These are phyloP conservation scores for Cosmorhoe ocellata DNA, from an alignment of 2,888 invertebrate species.

Conservation along the genomic window DNA sequence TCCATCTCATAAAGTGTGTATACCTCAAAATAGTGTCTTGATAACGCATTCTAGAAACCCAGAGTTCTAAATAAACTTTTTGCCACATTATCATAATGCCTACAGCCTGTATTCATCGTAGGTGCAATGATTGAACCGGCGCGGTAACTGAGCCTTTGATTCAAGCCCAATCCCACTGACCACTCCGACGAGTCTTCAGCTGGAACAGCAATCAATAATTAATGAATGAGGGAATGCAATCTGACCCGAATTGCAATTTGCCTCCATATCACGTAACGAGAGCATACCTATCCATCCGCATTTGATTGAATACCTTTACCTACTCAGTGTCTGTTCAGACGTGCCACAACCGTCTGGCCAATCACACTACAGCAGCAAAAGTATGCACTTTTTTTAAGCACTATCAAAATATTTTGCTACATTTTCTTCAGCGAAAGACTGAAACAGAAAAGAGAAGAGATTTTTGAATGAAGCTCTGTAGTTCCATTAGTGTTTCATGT, in stretches of 20 bases:
- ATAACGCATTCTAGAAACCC: too few relatives aligned
- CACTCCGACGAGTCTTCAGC: slow-evolving; percentile 35
- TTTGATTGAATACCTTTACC: slow-evolving; percentile 20
- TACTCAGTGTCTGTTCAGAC: not conserved
- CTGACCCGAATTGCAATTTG: slow-evolving; percentile 44
- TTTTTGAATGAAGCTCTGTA: not conserved
- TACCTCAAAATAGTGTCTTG: too few relatives aligned
- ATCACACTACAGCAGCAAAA: too few relatives aligned
- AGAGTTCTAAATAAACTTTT: too few relatives aligned
- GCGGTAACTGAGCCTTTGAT: slow-evolving; percentile 9
- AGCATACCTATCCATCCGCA: slow-evolving; percentile 28
- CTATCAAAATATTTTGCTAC: not conserved
- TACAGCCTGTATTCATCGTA: not conserved
- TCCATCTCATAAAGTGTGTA: too few relatives aligned
- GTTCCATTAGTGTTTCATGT: not conserved
- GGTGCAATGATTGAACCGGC: not conserved
- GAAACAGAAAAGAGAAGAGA: not conserved
- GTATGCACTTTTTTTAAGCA: too few relatives aligned
- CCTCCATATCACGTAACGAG: slow-evolving; percentile 31
- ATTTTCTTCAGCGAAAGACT: not conserved
- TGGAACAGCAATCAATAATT: slow-evolving; percentile 55
- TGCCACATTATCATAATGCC: too few relatives aligned
- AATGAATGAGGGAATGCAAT: slow-evolving; percentile 48
- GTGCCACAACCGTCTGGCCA: too few relatives aligned
- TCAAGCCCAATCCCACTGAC: slow-evolving; percentile 11